A percentile compares a stretch with the other conserved stretches of the same genome.
These are phyloP conservation scores for Drosophila kepulauana DNA, from an alignment of 1,140 invertebrate genomes.

Conservation along the genomic window DNA sequence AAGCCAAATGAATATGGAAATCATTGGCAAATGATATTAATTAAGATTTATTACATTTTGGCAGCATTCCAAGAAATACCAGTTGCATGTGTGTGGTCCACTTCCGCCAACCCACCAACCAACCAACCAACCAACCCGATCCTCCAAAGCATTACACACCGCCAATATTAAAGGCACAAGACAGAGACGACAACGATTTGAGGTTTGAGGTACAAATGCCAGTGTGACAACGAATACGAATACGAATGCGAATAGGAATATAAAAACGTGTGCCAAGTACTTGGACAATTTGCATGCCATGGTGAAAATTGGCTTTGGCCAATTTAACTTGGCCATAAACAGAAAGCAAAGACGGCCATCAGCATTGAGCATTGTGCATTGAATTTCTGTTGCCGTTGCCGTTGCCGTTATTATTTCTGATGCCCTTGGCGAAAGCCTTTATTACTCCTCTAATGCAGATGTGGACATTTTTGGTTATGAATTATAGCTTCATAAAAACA, in stretches of 20 bases:
- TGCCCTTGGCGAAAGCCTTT: constrained; percentile 45
- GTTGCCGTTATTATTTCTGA: constrained; percentile 20
- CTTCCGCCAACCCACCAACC: not conserved
- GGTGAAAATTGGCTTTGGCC: constrained; percentile 50
- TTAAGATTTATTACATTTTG: constrained; percentile 70
- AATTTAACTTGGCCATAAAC: constrained; percentile 54
- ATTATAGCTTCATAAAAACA: not conserved
- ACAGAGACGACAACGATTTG: constrained; percentile 13
- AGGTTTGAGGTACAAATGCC: constrained; percentile 10
- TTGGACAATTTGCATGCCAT: constrained; percentile 54
- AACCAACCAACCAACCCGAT: not conserved
- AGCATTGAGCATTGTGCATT: constrained; percentile 44
- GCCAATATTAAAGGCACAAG: not conserved
- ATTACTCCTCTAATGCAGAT: constrained; percentile 31
- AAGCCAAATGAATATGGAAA: constrained; percentile 48
- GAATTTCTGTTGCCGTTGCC: constrained; percentile 48
- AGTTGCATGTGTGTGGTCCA: constrained; percentile 47
- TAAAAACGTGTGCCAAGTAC: constrained; percentile 10
- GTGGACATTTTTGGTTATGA: constrained; percentile 16
- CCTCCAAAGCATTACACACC: constrained; percentile 3
- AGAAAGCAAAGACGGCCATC: constrained; percentile 29
- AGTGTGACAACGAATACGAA: constrained; percentile 1
- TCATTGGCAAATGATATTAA: constrained; percentile 61
- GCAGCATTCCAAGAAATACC: constrained; percentile 42
- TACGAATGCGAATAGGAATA: constrained; percentile 3